Evolutionary conservation across 2,797 vertebrate species (phyloP), one percentile per base, ranked within the genome.

Genomic region (Cirrhinus molitorella): DNA sequence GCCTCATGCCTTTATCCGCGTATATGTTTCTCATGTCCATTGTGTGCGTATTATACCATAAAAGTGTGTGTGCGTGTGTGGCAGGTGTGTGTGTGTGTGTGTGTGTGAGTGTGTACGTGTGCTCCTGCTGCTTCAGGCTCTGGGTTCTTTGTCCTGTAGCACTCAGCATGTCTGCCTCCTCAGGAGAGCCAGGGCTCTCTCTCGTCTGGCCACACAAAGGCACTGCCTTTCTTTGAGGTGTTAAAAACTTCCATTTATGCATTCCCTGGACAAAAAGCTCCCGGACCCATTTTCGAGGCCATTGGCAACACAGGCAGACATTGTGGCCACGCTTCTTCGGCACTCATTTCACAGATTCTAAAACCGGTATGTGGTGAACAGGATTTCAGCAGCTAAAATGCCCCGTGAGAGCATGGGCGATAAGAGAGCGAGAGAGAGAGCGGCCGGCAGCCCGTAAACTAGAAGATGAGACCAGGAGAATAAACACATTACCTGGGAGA

Each of bases 211-310:
- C 92, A 92, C 93, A 95, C 94, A 95, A 96, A 95, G 93, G 91
- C 93, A 93, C 92, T 89, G 92, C 92, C 93, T 89, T 94, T 93
- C 94, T 95, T 95, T 95, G 93, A 95, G 94, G 95, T 95, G 95
- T 95, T 96, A 95, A 95, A 96, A 96, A 95, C 94, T 92, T 95
- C 95, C 94, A 95, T 96, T 95, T 95, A 95, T 95, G 93, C 94
- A 95, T 94, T 95, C 94, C 94, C 94, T 91, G 92, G 93, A 95
- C 94, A 94, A 95, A 92, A 90, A 91, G 89, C 93, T 91, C 61
- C 91, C 87, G 89, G 93, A 90, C 93, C 94, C 94, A 95, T 95
- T 95, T 94, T 86, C 76, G 92, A 94, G 94, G 92, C 93, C 92
- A 88, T 93, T 90, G 91, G 93, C 93, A 93, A 95, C 94, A 94